Evolutionary conservation across 2,888 invertebrate genomes (phyloP), one percentile per base, ranked within the genome.

Genomic region (Orchestes rusci): DNA sequence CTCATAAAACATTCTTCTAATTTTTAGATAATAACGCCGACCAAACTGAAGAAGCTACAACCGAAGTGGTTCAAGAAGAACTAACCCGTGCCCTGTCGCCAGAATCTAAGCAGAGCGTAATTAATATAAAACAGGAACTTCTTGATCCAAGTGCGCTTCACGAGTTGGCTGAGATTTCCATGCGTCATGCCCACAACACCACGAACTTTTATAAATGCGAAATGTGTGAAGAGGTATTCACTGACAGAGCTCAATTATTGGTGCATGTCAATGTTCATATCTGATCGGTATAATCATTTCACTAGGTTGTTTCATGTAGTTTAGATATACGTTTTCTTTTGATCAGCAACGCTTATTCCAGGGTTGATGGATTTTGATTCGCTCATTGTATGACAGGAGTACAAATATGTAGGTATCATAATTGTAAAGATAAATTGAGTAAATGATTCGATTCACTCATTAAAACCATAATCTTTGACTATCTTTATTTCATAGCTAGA

Each of bases 181-280:
- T 79, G 66, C 64, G 65, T 37, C 68, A 68, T 45, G 67, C 65
- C 15, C 54, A 44, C 20, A 50, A 42, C 16, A 60, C 65, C 34
- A 64, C 67, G 49, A 67, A 62, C 51, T 55, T 80, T 31, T 85
- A 77, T 67, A 81, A 80, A 54, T 89, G 89, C 63, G 87, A 87
- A 66, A 87, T 89, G 84, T 89, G 89, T 65, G 76, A 82, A 41
- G 76, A 80, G 35, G 77, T 81, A 55, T 89, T 89, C 66, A 71
- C 78, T 7, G 80, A 82, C 51, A 77, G 85, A 38, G 80, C 82
- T 38, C 84, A 84, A 53, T 67, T 83, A 31, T 68, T 88, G 50
- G 73, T 83, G 42, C 88, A 89, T 68, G 86, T 88, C 58, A 84
- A 85, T 43, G 79, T 87, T 62, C 88, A 89, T 66, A 88, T 89